Evolutionary conservation across 2,888 invertebrate species (phyloP), one percentile per base, ranked within the genome.

Genomic region (Antitype chi): DNA sequence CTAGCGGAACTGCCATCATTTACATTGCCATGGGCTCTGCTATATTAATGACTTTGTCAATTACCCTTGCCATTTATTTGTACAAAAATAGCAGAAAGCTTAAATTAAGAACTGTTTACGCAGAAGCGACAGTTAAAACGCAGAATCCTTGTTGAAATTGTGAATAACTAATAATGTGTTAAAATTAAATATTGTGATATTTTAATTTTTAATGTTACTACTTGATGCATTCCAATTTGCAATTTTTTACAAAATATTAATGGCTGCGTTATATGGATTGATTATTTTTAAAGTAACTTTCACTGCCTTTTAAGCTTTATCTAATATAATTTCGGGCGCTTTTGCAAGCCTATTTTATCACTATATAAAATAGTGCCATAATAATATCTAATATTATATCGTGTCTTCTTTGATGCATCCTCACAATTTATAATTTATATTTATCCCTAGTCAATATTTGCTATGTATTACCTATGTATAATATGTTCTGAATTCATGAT

Each of bases 361-460:
- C 68, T 90, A 87, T 87, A 92, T 95, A 94, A 94, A 94, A 94
- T 95, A 95, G 96, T 96, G 96, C 96, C 96, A 96, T 96, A 96
- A 88, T 78, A 77, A 71, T 70, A 76, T 81, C 73, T 77, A 80
- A 78, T 64, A 79, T 76, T 84, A 77, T 87, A 78, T 86, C 80
- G 85, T 85, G 85, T 89, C 78, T 81, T 87, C 83, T 88, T 87
- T 88, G 85, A 90, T 88, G 87, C 90, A 90, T 91, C 88, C 88
- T 89, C 88, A 89, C 85, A 88, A 89, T 81, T 75, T 78, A 80
- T 83, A 84, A 86, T 90, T 85, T 91, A 89, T 92, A 89, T 90
- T 89, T 73, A 91, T 92, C 87, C 91, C 95, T 95, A 95, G 95
- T 95, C 95, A 95, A 91, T 87, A 89, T 86, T 91, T 74, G 64